Conservation (phyloP, 2,113 vertebrate genomes). For the Passer montanus region DNA sequence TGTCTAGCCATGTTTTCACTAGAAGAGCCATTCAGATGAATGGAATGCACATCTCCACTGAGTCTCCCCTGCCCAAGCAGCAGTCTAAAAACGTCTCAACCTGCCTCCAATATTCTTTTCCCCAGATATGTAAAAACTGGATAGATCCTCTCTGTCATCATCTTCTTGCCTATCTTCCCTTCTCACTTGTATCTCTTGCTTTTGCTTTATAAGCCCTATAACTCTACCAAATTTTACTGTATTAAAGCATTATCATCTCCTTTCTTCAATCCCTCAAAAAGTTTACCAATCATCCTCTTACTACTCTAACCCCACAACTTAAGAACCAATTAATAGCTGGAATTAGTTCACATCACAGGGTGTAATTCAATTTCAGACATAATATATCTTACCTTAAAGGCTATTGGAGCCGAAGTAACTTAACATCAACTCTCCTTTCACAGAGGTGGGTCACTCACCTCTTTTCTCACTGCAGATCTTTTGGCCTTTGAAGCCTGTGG, state of each 20-base stretch:
- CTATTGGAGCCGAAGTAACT: background rate
- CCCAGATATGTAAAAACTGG: background rate
- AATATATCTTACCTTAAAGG: background rate
- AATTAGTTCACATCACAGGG: background rate
- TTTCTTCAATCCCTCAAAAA: background rate
- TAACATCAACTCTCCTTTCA: background rate
- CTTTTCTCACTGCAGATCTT: slow-evolving; percentile 27
- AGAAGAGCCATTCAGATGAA: slow-evolving; percentile 36
- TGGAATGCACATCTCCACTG: slow-evolving; percentile 44
- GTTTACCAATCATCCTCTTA: background rate
- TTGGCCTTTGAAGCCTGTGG: slow-evolving; percentile 10
- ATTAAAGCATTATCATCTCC: background rate
- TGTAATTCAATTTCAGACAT: background rate
- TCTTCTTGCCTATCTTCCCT: background rate
- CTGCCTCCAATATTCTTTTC: background rate
- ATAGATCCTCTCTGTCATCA: background rate
- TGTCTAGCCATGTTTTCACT: slow-evolving; percentile 57
- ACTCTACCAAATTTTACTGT: background rate
- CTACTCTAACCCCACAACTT: background rate
- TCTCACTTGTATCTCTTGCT: background rate
- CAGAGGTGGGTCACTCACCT: background rate
- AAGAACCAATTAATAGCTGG: background rate
- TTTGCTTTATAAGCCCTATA: background rate
- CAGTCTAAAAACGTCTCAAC: background rate
- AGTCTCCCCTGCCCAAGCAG: background rate